Percentiles rank a stretch among this genome's conserved stretches.
These are phyloP conservation scores for Nephrotoma guestfalica DNA, from an alignment of 2,888 invertebrate genomes.

Conservation along the genomic window DNA sequence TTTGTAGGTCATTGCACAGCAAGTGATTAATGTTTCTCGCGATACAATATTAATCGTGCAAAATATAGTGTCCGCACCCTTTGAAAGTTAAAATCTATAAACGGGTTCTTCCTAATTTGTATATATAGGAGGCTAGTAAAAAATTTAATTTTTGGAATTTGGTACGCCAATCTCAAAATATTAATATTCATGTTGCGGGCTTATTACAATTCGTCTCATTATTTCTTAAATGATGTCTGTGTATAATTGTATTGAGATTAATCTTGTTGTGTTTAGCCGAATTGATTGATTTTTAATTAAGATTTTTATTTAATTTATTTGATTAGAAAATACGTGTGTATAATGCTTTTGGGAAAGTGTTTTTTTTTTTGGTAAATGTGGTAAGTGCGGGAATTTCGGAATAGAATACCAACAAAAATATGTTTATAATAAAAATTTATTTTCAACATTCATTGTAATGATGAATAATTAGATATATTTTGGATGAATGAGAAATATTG, in stretches of 20 bases:
- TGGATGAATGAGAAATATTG: background rate
- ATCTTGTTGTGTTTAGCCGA: background rate
- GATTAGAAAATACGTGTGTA: background rate
- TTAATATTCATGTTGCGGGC: background rate
- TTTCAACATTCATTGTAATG: background rate
- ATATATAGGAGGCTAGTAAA: background rate
- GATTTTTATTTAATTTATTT: background rate
- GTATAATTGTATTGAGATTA: background rate
- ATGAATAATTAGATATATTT: background rate
- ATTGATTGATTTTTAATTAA: background rate
- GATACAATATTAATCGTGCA: background rate
- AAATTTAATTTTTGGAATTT: background rate
- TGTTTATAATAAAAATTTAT: background rate
- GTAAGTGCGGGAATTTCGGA: background rate
- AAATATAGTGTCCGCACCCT: background rate
- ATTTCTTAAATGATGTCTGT: background rate
- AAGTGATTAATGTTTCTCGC: background rate
- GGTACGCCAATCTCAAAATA: background rate
- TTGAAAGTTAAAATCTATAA: background rate
- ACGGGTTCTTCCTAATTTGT: background rate
- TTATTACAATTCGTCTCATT: background rate
- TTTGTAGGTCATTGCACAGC: background rate
- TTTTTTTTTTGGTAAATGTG: background rate
- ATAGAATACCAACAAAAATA: background rate
- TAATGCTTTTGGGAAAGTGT: background rate